A percentile compares a stretch with the other conserved stretches of the same genome.
Conservation (phyloP, 2,888 invertebrate genomes). For the Dichetophora obliterata region DNA sequence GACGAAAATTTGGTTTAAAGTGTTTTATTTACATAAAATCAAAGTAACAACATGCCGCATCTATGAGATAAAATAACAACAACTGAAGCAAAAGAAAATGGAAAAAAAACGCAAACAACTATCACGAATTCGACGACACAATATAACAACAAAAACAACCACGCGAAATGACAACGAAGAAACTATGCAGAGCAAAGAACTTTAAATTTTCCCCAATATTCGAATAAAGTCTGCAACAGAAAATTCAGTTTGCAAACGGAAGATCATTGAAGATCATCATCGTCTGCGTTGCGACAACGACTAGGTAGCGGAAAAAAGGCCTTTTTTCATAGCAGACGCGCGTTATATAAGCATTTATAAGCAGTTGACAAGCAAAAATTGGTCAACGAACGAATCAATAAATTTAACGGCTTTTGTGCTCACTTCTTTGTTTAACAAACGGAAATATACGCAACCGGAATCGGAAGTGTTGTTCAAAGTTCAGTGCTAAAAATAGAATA, state of each 20-base stretch:
- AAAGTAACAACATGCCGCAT: not conserved
- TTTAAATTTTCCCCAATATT: slow-evolving; percentile 50
- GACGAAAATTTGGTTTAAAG: not conserved
- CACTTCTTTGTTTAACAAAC: not conserved
- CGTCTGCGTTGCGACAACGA: slow-evolving; percentile 47
- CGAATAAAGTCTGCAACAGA: slow-evolving; percentile 40
- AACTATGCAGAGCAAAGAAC: slow-evolving; percentile 28
- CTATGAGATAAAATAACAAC: not conserved
- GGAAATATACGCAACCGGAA: slow-evolving; percentile 1
- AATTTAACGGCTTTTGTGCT: not conserved
- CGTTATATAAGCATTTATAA: slow-evolving; percentile 49
- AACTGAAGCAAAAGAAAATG: slow-evolving; percentile 38
- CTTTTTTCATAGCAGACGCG: slow-evolving; percentile 32
- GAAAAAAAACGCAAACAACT: slow-evolving; percentile 39
- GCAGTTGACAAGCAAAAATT: not conserved
- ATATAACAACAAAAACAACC: not conserved
- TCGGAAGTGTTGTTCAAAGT: slow-evolving; percentile 15
- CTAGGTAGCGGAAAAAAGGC: not conserved
- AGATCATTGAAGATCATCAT: slow-evolving; percentile 58
- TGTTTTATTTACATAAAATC: slow-evolving; percentile 6
- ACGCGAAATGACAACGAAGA: slow-evolving; percentile 33
- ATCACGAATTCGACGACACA: slow-evolving; percentile 6
- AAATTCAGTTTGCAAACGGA: slow-evolving; percentile 63
- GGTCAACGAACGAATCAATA: not conserved
- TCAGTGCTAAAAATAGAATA: slow-evolving; percentile 29